phyloP scores from a whole-genome alignment of 1,140 invertebrate species.

The Drosophila leontia region DNA sequence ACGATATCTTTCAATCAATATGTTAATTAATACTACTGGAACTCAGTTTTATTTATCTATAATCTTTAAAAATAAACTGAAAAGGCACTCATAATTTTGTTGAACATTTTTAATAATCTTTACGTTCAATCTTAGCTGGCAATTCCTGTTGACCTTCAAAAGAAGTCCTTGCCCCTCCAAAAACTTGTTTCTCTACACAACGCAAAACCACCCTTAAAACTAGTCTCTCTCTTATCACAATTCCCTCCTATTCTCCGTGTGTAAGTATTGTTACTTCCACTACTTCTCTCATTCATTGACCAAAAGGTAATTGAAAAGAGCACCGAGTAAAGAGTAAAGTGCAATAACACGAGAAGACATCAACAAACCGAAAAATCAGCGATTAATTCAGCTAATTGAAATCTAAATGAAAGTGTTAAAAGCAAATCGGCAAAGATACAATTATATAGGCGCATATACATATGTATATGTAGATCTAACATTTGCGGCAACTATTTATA shows the following conservation, averaged over 20 bases:
- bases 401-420: conserved; percentile 49
- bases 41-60: not conserved
- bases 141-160: conserved; percentile 33
- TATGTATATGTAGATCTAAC: conserved; percentile 31
- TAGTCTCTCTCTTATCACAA: conserved; percentile 1
- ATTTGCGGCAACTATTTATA: conserved; percentile 70
- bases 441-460: conserved; percentile 6
- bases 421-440: conserved; percentile 7
- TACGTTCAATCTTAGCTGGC: not conserved
- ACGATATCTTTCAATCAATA: too few relatives aligned
- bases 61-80: too few relatives aligned
- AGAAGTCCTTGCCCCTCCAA: conserved; percentile 30
- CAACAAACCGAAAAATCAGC: conserved; percentile 56
- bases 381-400: conserved; percentile 55
- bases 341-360: conserved; percentile 23
- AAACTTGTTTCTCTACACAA: conserved; percentile 28
- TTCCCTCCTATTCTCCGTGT: not conserved
- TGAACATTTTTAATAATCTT: not conserved
- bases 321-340: not conserved
- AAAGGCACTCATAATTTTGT: not conserved
- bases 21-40: too few relatives aligned
- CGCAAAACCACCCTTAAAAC: conserved; percentile 29
- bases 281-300: not conserved
- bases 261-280: not conserved
- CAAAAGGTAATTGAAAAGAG: conserved; percentile 8